Evolutionary conservation across 2,113 vertebrate genomes (phyloP).

Genomic region (Paralichthys olivaceus): DNA sequence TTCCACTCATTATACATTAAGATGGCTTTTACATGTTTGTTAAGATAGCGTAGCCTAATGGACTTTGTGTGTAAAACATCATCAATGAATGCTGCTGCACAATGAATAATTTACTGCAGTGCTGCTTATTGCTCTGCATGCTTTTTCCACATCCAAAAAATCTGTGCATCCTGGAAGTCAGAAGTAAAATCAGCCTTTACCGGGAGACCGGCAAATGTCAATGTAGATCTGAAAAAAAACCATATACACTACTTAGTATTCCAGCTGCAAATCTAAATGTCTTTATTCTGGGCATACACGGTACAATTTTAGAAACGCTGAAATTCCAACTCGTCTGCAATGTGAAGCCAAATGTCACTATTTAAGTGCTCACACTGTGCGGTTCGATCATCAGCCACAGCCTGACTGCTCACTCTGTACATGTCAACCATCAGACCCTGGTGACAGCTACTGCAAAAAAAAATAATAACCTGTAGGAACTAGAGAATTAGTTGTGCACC

Average conservation of each 20-base stretch:
- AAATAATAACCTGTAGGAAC: no score
- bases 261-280: not conserved
- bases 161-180: constrained; percentile 3
- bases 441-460: no score
- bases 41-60: constrained; percentile 55
- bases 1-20: constrained; percentile 47
- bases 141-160: constrained; percentile 31
- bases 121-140: constrained; percentile 23
- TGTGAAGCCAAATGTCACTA: no score
- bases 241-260: not conserved
- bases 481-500: no score
- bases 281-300: no score
- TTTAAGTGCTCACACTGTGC: no score
- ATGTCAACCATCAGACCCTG: no score
- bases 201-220: not conserved
- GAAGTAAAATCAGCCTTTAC: constrained; percentile 35
- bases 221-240: not conserved
- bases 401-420: no score
- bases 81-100: constrained; percentile 43
- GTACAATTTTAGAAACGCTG: no score
- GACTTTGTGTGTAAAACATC: constrained; percentile 74
- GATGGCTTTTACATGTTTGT: constrained; percentile 43
- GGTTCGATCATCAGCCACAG: no score
- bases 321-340: no score
- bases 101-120: constrained; percentile 62